Conservation (phyloP, 2,797 vertebrate genomes). For the Lepus townsendii region DNA sequence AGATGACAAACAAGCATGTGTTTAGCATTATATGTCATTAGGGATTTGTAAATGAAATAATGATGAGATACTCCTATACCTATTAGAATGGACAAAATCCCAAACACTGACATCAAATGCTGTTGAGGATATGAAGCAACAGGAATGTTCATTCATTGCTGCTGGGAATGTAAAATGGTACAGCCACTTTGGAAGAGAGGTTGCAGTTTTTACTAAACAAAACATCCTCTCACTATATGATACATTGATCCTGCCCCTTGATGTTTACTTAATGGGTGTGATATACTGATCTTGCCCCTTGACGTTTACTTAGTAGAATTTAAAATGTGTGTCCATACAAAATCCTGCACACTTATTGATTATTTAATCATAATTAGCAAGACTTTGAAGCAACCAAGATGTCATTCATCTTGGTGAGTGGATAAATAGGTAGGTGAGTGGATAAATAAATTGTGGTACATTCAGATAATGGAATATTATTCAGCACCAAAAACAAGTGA, state of each 20-base stretch:
- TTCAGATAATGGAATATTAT: not conserved
- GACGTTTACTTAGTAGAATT: not conserved
- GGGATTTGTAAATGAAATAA: not conserved
- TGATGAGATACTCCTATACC: not conserved
- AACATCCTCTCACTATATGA: not conserved
- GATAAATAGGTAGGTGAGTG: not conserved
- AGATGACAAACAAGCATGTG: not conserved
- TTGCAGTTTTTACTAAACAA: not conserved
- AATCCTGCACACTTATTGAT: not conserved
- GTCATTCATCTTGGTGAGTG: not conserved
- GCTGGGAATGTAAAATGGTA: not conserved
- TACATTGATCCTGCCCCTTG: not conserved
- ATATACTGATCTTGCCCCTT: no score
- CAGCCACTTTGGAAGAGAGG: not conserved
- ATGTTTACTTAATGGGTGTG: not conserved
- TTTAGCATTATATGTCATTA: not conserved
- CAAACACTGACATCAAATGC: not conserved
- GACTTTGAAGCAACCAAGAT: constrained; percentile 5
- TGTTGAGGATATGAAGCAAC: not conserved
- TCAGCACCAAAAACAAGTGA: not conserved
- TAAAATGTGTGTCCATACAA: not conserved
- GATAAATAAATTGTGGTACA: not conserved
- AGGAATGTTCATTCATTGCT: not conserved
- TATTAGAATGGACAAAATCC: not conserved
- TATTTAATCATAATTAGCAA: constrained; percentile 10